Evolutionary conservation across 2,797 vertebrate genomes (phyloP), one percentile per base, ranked within the genome.

Genomic region (Falco berigora): DNA sequence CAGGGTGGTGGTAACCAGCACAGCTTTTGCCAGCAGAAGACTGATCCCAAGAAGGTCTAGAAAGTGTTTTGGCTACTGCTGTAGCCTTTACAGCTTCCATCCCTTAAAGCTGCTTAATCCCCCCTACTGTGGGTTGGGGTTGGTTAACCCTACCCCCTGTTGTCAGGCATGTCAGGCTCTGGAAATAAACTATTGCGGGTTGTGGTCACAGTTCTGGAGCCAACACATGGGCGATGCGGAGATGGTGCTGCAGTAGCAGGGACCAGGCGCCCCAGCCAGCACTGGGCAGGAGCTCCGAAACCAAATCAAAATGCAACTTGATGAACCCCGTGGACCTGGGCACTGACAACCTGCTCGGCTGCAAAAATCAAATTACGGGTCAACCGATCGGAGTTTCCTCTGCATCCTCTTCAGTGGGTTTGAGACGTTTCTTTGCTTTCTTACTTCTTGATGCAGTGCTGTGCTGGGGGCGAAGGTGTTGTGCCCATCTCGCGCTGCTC

Each of bases 401-500:
- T 53, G 61, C 1, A 2, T 42, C 7, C 49, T 55, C n/a, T 9
- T 21, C 22, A 14, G 40, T 22, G n/a, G 42, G 8, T 15, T 2
- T n/a, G 40, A 38, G 23, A 27, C 27, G 14, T 30, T 32, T 14
- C 11, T 36, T 62, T 20, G 15, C 17, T 24, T 21, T 14, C 34
- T 50, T 14, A 5, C 2, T 10, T 46, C 25, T 4, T 24, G 20
- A 10, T 13, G 50, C 10, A 10, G 5, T 3, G 2, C 28, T 28
- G 8, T 18, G n/a, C 36, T 9, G 52, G 52, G 34, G 28, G 30
- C 8, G 19, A 10, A 25, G 44, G 32, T 17, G 18, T 32, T 3
- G 0, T 13, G 25, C 2, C 8, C 14, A 1, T 15, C 75, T 42
- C 2, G 0, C 20, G 53, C 0, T 3, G 32, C 27, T 50, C 30